Base-by-base conservation (phyloP, 2,797 vertebrate species). In the Pteropus rufus region DNA sequence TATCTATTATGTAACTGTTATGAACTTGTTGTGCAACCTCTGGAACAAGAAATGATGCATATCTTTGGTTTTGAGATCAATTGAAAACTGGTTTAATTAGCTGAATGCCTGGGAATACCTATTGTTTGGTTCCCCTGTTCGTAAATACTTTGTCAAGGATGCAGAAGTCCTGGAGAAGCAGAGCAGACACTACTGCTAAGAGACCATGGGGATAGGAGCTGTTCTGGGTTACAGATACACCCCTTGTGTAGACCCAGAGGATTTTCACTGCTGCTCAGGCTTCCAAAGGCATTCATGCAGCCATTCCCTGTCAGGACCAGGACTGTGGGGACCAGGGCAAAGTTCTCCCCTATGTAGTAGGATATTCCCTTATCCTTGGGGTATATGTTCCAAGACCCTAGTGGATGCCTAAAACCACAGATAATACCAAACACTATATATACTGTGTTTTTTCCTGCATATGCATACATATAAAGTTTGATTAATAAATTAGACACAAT, bases 241-340 rank as follows among this genome's bases (percentile, higher is more conserved):
- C 31, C 29, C 7, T n/a, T 2, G 0, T 49, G 11, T 58, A 5
- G 21, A 44, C 36, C 14, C 14, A 16, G 18, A 65, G 23, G 82
- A 9, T 49, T 56, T 60, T 75, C 31, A 14, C 26, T 49, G n/a
- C n/a, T 39, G 15, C 24, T 14, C 16, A 49, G 41, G 23, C 31
- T 65, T 84, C 49, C 49, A 15, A 18, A 81, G 52, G 3, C 65
- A 9, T 49, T 36, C 3, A 1, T 31, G 19, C 31, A 67, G 24
- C 54, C 8, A 7, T 15, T n/a, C 62, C 56, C 5, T 31, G 6
- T 23, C 4, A 10, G 34, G 18, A 15, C 11, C 36, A 36, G 36
- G 36, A 2, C 8, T 0, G 0, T n/a, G 67, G 62, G 36, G 23
- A 26, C 24, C 46, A 52, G 49, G 4, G 0, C 21, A 1, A 14